These are phyloP conservation scores for Sesia bembeciformis DNA, from an alignment of 2,888 invertebrate species.

Conservation along the genomic window DNA sequence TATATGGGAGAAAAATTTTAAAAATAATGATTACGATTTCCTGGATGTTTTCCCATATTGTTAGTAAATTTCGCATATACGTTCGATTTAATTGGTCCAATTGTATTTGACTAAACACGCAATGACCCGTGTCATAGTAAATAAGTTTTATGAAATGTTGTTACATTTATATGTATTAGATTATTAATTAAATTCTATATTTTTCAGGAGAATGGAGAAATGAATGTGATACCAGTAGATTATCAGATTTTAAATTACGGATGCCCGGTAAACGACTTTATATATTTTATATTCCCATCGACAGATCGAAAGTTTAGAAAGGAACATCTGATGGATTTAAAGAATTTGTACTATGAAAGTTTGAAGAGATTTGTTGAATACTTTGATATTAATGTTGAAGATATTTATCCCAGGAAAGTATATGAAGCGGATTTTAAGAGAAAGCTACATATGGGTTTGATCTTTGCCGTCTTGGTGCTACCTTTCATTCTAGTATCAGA, in stretches of 20 bases:
- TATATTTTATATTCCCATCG: conserved; percentile 27
- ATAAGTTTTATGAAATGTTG: no score
- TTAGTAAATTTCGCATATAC: no score
- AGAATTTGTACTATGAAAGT: conserved; percentile 26
- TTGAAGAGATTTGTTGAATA: conserved; percentile 23
- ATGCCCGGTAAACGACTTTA: conserved; percentile 28
- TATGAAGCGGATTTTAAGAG: conserved; percentile 29
- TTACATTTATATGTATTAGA: no score
- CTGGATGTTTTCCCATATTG: no score
- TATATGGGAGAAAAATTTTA: no score
- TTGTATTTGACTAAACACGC: no score
- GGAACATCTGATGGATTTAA: conserved; percentile 24
- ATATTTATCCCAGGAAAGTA: conserved; percentile 22
- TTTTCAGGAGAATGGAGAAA: conserved; percentile 17
- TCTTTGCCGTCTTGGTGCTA: conserved; percentile 16
- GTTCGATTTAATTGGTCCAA: no score
- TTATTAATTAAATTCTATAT: no score
- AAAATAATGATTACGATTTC: no score
- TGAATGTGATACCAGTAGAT: conserved; percentile 25
- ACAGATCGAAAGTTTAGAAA: conserved; percentile 31
- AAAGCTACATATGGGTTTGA: conserved; percentile 31
- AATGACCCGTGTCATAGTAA: no score
- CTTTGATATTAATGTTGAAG: conserved; percentile 25
- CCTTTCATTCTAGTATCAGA: conserved; percentile 29
- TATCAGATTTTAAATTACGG: conserved; percentile 32